Evolutionary conservation across 1,140 invertebrate genomes (phyloP).

Genomic region (Pinna nobilis): DNA sequence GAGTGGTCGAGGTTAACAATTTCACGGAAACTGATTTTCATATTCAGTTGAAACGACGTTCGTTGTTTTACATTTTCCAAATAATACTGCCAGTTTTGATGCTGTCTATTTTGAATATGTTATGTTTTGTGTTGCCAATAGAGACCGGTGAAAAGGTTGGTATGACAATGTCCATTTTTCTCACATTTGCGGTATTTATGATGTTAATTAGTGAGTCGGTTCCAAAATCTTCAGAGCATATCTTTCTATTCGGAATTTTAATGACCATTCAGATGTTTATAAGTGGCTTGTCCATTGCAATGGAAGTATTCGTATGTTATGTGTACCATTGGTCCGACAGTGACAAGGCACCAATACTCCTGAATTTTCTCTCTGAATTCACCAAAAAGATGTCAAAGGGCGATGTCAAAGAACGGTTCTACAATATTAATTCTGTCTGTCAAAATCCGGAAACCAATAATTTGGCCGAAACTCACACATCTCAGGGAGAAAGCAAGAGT

Average conservation of each 20-base stretch:
- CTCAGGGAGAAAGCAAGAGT: neutral
- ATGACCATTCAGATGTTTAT: slow-evolving; percentile 28
- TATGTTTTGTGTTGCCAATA: slow-evolving; percentile 41
- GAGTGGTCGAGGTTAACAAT: neutral
- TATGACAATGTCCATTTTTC: slow-evolving; percentile 38
- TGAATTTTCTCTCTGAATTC: too few relatives aligned
- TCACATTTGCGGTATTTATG: slow-evolving; percentile 43
- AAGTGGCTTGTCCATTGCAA: slow-evolving; percentile 29
- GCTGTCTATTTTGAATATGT: slow-evolving; percentile 38
- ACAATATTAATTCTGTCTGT: too few relatives aligned
- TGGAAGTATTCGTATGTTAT: slow-evolving; percentile 19
- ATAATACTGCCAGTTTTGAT: slow-evolving; percentile 36
- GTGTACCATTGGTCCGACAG: too few relatives aligned
- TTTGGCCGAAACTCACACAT: neutral
- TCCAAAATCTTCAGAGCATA: slow-evolving; percentile 34
- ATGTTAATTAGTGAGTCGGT: slow-evolving; percentile 37
- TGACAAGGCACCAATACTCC: too few relatives aligned
- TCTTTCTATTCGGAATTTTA: slow-evolving; percentile 33
- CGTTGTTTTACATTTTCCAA: slow-evolving; percentile 33
- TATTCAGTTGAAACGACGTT: slow-evolving; percentile 28
- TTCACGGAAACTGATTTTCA: slow-evolving; percentile 15
- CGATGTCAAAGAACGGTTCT: too few relatives aligned
- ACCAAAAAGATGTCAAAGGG: too few relatives aligned
- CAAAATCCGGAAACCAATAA: too few relatives aligned
- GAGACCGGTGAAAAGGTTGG: slow-evolving; percentile 43